Base-by-base conservation (phyloP, 37 sponge, comb jelly and placozoan genomes). In the Lycopodina hypogea region DNA sequence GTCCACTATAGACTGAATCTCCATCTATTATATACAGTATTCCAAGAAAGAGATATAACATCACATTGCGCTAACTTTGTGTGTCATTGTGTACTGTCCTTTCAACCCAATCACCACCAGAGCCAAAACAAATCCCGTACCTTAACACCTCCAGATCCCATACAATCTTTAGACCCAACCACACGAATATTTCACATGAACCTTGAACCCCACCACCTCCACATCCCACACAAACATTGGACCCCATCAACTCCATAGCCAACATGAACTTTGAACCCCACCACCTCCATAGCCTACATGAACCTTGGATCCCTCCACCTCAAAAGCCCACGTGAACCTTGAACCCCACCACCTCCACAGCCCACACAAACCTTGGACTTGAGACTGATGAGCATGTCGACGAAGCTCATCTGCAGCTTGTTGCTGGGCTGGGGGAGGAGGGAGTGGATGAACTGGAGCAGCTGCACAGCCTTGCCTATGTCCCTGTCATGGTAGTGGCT, bases 361-460 rank as follows among this genome's bases (percentile, higher is more conserved):
- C 48, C 4, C 48, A 45, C 48, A 65, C 48, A 30, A 22, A 79
- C 80, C 80, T 69, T 79, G 33, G 57, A 32, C 58, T 79, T 79
- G 53, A 79, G 38, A 24, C 48, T 68, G 29, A 79, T 68, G 34
- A 79, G 80, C 35, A 79, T 11, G 17, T 35, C 41, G 37, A 68
- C 37, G 22, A 55, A 65, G 1, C 28, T 37, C 63, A 24, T 77
- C 66, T 32, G 66, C 17, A 65, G 66, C 1, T 2, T 17, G 6
- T 15, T 18, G 23, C 51, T 39, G 26, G 68, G 51, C 32, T 69
- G 52, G 23, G 80, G 80, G 11, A 79, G 24, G 12, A 26, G 69
- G 34, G 80, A 68, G 29, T 79, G 80, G 29, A 79, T 56, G 30
- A 66, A 69, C 70, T 69, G 55, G 56, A 79, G 67, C 22, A 68